Conservation (phyloP, 2,888 invertebrate genomes). For the Lithophane semibrunnea region DNA sequence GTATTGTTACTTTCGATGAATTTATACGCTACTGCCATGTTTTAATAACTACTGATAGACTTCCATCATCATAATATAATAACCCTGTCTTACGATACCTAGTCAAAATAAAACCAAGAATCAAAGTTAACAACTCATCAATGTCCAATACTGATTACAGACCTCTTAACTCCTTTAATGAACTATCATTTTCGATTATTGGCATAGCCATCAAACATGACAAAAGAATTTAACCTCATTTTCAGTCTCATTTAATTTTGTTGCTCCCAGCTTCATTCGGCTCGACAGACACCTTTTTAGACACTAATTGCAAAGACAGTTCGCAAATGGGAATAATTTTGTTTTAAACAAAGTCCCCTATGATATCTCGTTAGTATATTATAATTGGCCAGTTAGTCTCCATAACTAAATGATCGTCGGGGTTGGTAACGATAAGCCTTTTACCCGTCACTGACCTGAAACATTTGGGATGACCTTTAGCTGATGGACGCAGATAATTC, state of each 20-base stretch:
- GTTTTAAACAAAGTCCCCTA: slow-evolving; percentile 19
- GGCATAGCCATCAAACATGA: background rate
- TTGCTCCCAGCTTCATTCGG: background rate
- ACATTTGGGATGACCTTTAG: slow-evolving; percentile 52
- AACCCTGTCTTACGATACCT: background rate
- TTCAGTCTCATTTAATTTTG: background rate
- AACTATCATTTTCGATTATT: background rate
- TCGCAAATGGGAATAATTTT: slow-evolving; percentile 18
- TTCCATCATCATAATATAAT: background rate
- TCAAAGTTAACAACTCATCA: background rate
- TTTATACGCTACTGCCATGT: too few relatives aligned
- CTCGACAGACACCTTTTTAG: background rate
- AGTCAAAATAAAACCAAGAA: background rate
- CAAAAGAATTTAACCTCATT: background rate
- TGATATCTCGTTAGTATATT: background rate
- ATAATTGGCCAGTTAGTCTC: slow-evolving; percentile 1
- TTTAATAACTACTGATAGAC: background rate
- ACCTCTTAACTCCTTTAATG: background rate
- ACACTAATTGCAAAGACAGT: background rate
- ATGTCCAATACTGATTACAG: background rate
- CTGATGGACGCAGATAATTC: slow-evolving; percentile 47
- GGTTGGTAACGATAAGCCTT: slow-evolving; percentile 32
- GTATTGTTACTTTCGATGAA: background rate
- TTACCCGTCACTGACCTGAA: slow-evolving; percentile 44
- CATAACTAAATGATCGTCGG: slow-evolving; percentile 16